Evolutionary conservation across 2,113 vertebrate genomes (phyloP), one percentile per base, ranked within the genome.

Genomic region (Microcebus griseorufus): DNA sequence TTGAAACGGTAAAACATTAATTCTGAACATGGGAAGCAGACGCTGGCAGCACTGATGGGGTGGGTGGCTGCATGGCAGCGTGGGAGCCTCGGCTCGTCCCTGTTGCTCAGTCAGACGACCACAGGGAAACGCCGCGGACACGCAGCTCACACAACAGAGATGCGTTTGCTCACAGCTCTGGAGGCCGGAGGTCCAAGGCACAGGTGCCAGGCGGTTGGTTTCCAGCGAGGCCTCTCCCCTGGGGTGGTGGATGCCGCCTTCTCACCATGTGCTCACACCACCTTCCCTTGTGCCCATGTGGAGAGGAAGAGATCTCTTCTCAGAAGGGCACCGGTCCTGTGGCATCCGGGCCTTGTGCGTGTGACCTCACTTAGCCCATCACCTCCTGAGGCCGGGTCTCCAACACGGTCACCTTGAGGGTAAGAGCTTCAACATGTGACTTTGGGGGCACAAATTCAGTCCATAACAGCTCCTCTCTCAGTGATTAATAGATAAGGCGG

Each of bases 231-330:
- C 32, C 27, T 62, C 53, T 53, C 9, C 29, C 20, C n/a, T 34
- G 20, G 48, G 48, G 3, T 1, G 55, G 13, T 5, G 48, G 60
- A 60, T 7, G 51, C 76, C 32, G 9, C 37, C 62, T 16, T 37
- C n/a, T 37, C 13, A 10, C 32, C 3, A 13, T 18, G 9, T 45
- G 4, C 55, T 53, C 17, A 4, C 1, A 0, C 14, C 22, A 39
- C n/a, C 17, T 62, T 13, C 55, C 10, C 25, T 80, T 27, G 73
- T 3, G 53, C 75, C 37, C 34, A 9, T 13, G 4, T 4, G 9
- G 7, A 45, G 39, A 76, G 48, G 10, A 11, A 48, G 32, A 39
- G n/a, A 70, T 10, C 3, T 73, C 25, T 51, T 42, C 22, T 23
- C 42, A 9, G 9, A 65, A 72, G 16, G 16, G 55, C 48, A 9